Evolutionary conservation across 35 echinoderm and acorn worm species (phyloP).

Genomic region (Chiridota heheva): DNA sequence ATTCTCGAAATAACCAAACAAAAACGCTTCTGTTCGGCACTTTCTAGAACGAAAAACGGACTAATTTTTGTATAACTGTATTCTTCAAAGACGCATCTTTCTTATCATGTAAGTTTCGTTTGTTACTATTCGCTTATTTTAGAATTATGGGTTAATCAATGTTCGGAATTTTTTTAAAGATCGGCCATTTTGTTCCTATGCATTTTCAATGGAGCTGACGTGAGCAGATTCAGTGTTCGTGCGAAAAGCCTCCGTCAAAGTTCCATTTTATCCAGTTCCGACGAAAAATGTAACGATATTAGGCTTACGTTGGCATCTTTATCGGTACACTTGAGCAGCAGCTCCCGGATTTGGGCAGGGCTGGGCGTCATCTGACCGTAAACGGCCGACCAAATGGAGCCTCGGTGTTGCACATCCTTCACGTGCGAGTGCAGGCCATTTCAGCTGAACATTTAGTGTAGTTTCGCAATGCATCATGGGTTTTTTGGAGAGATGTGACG

Average conservation of each 20-base stretch:
- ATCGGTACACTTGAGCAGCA: conserved; percentile 86
- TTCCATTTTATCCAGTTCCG: neutral
- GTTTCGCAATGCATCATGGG: too few species aligned
- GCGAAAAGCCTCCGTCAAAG: neutral
- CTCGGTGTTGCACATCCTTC: conserved; percentile 71
- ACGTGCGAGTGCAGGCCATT: conserved; percentile 47
- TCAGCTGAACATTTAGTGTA: too few species aligned
- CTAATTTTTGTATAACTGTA: conserved; percentile 21
- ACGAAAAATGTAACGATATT: neutral
- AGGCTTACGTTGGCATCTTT: conserved; percentile 94
- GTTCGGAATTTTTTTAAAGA: too few species aligned
- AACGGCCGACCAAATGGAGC: conserved; percentile 77
- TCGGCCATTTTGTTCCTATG: conserved; percentile 52
- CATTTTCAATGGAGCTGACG: conserved; percentile 59
- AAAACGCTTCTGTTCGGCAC: conserved; percentile 29
- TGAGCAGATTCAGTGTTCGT: conserved; percentile 5
- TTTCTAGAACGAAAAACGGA: neutral
- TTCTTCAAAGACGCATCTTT: conserved; percentile 31
- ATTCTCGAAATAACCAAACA: conserved; percentile 35
- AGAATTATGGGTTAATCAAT: conserved; percentile 30
- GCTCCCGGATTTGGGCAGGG: conserved; percentile 92
- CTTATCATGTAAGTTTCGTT: neutral
- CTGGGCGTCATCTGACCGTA: conserved; percentile 96
- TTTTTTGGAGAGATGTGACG: too few species aligned
- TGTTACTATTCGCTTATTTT: conserved; percentile 17